Evolutionary conservation across 2,888 invertebrate species (phyloP), one percentile per base, ranked within the genome.

Genomic region (Platypus cylindrus): DNA sequence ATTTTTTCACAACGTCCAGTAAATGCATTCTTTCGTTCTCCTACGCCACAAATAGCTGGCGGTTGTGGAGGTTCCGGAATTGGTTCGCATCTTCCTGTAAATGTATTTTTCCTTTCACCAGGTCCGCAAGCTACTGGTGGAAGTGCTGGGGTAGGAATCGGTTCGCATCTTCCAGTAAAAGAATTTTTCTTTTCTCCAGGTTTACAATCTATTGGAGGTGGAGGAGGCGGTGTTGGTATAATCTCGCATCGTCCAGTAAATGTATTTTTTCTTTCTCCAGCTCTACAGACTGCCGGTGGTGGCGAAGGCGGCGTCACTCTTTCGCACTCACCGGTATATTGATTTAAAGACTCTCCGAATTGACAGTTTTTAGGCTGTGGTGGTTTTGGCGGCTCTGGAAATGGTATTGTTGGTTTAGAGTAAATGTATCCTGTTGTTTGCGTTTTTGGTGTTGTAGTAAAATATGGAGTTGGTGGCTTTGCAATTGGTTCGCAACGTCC

Each of bases 81-180:
- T 2, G 31, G 11, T n/a, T 37, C 40, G 18, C 40, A 40, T 24
- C 27, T 22, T 4, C 34, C 27, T 11, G 32, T 40, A n/a, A 15
- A 9, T 9, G 13, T 12, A 30, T 43, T 43, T 11, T 34, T 20
- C 20, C 17, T 30, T 37, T 40, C 15, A n/a, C 43, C 40, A 31
- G 32, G 40, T 3, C 25, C 34, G 12, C 42, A 43, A 9, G 7
- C 5, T 17, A 48, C 44, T 32, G 45, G 32, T n/a, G 12, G 25
- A 7, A 27, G 17, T 15, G 14, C 48, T 62, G 58, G 39, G 64
- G 27, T 27, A 8, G 41, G 18, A 27, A 30, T 18, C 23, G 40
- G 32, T 30, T 36, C 61, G 63, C 5, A 42, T 18, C 33, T 23
- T 13, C 32, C 32, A 9, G 42, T 42, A 17, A 32, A 11, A 7